These are phyloP conservation scores for Trachelipus rathkii DNA, from an alignment of 1,140 invertebrate genomes.

Conservation along the genomic window DNA sequence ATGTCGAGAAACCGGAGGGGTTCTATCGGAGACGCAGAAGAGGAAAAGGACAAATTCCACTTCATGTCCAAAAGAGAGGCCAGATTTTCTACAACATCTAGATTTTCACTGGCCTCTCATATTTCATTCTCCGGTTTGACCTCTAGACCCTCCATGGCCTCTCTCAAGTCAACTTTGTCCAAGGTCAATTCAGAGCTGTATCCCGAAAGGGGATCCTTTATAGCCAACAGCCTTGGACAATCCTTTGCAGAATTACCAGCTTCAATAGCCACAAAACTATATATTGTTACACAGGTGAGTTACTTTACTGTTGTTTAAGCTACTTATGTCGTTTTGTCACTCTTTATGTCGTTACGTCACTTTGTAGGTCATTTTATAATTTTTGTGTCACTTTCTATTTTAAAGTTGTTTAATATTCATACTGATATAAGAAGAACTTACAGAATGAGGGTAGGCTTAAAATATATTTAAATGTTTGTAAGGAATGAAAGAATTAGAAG, in stretches of 20 bases:
- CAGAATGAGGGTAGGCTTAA: too few relatives aligned
- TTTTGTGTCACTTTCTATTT: too few relatives aligned
- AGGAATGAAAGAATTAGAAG: too few relatives aligned
- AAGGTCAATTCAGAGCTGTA: constrained; percentile 42
- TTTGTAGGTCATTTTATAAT: too few relatives aligned
- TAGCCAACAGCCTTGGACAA: constrained; percentile 37
- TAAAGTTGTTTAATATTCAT: too few relatives aligned
- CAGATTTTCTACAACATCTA: background rate
- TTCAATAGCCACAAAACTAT: constrained; percentile 34
- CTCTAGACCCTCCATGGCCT: constrained; percentile 42
- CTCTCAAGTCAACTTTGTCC: constrained; percentile 34
- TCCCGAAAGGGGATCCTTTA: constrained; percentile 39
- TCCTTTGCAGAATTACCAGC: constrained; percentile 37
- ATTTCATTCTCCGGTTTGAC: constrained; percentile 9
- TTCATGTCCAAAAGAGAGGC: background rate
- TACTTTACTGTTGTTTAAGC: background rate
- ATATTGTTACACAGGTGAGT: constrained; percentile 44
- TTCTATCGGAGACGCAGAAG: background rate
- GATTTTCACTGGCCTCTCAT: background rate
- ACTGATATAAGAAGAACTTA: too few relatives aligned
- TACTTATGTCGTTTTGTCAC: too few relatives aligned
- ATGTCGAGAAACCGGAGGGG: background rate
- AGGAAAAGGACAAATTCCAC: background rate
- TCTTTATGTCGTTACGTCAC: too few relatives aligned
- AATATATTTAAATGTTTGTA: too few relatives aligned